Conservation (phyloP, 1,140 invertebrate genomes). For the Penaeus indicus region DNA sequence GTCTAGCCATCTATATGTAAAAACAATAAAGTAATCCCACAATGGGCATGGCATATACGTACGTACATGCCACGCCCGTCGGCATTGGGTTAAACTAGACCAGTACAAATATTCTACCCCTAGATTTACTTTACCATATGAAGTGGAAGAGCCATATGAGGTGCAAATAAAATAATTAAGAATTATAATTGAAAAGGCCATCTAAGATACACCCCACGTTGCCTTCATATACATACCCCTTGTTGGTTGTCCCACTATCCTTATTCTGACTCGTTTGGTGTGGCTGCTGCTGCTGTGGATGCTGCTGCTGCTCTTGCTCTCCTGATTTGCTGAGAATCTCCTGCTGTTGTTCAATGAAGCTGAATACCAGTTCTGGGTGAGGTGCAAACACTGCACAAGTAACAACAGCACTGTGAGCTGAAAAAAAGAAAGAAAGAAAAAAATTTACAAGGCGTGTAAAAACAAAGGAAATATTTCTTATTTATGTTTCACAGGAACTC, state of each 20-base stretch:
- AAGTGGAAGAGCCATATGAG: background rate
- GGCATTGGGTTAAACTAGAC: too few species aligned
- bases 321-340: conserved; percentile 69
- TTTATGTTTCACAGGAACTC: too few species aligned
- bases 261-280: conserved; percentile 67
- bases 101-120: too few species aligned
- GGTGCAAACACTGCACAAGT: conserved; percentile 95
- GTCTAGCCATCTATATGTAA: too few species aligned
- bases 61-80: too few species aligned
- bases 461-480: background rate
- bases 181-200: background rate
- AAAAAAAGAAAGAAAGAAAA: background rate
- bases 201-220: too few species aligned
- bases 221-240: conserved; percentile 67
- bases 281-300: conserved; percentile 50
- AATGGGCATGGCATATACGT: too few species aligned
- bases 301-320: conserved; percentile 47
- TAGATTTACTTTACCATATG: too few species aligned
- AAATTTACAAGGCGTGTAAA: background rate
- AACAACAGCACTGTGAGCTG: conserved; percentile 94
- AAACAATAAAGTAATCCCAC: too few species aligned
- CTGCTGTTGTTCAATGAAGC: conserved; percentile 77
- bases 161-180: background rate
- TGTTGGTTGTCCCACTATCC: conserved; percentile 61
- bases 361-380: conserved; percentile 93